A percentile compares a stretch with the other conserved stretches of the same genome.
Evolutionary conservation across 2,113 vertebrate species (phyloP).

Genomic region (Pipa parva): DNA sequence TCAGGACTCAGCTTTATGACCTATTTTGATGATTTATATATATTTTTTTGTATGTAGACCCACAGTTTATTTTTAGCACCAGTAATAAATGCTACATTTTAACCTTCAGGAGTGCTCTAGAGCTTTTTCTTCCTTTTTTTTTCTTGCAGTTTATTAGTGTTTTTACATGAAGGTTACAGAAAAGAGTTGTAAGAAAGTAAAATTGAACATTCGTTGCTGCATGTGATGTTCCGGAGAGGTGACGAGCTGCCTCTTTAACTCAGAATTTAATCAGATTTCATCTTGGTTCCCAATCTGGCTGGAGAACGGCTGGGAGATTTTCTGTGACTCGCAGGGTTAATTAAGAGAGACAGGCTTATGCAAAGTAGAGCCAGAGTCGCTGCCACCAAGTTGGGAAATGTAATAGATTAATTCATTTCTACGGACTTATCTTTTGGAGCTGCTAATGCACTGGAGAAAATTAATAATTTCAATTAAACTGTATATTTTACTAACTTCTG

Average conservation of each 20-base stretch:
- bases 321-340: constrained; percentile 42
- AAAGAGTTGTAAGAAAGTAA: background rate
- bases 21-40: background rate
- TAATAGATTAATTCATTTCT: constrained; percentile 54
- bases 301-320: background rate
- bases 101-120: background rate
- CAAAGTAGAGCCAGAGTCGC: constrained; percentile 42
- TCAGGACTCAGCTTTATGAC: background rate
- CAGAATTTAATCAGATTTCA: constrained; percentile 39
- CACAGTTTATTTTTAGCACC: background rate
- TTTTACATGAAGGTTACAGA: background rate
- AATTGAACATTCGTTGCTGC: background rate
- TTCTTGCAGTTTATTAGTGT: background rate
- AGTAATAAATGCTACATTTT: background rate
- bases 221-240: background rate
- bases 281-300: background rate
- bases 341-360: constrained; percentile 38
- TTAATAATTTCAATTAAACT: constrained; percentile 28
- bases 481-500: constrained; percentile 24
- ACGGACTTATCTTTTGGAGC: constrained; percentile 32
- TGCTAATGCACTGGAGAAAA: constrained; percentile 7
- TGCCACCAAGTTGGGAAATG: constrained; percentile 47
- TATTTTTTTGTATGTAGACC: background rate
- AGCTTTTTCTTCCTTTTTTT: background rate
- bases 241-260: constrained; percentile 24